A percentile compares a stretch with the other conserved stretches of the same genome.
phyloP scores from a whole-genome alignment of 2,888 invertebrate genomes.

The Azorinus chamasolen region DNA sequence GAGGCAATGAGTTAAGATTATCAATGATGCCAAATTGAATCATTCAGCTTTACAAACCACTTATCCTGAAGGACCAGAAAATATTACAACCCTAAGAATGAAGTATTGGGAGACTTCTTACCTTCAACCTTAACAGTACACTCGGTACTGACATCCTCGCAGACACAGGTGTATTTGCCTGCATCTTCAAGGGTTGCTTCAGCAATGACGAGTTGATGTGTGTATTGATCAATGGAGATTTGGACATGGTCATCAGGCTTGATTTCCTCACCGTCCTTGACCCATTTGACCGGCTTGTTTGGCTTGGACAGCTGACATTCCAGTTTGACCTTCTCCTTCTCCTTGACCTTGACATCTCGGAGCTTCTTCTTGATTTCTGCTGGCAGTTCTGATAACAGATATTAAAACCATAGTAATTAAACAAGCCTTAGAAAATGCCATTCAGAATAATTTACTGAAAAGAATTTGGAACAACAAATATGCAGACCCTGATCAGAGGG shows the following conservation, averaged over 20 bases:
- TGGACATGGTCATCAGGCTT: conserved; percentile 93
- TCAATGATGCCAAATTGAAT: no score
- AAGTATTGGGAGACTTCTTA: no score
- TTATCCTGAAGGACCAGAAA: no score
- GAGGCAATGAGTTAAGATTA: no score
- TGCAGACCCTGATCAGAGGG: no score
- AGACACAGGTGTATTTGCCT: conserved; percentile 79
- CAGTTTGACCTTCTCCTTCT: conserved; percentile 87
- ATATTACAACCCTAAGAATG: no score
- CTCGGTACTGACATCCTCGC: conserved; percentile 76
- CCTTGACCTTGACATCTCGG: conserved; percentile 66
- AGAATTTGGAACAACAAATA: no score
- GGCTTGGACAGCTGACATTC: conserved; percentile 76
- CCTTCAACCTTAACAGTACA: conserved; percentile 83
- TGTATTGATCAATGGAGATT: conserved; percentile 91
- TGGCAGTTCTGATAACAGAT: conserved; percentile 83
- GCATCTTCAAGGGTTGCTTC: conserved; percentile 78
- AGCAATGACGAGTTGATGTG: conserved; percentile 79
- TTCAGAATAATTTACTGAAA: no score
- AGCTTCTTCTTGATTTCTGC: conserved; percentile 74
- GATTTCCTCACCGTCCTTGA: conserved; percentile 91
- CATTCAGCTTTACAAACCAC: no score
- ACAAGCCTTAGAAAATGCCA: no score
- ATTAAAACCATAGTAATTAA: no score
- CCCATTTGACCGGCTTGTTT: conserved; percentile 91